Conservation (phyloP, 2,888 invertebrate species). For the Caenorhabditis japonica region DNA sequence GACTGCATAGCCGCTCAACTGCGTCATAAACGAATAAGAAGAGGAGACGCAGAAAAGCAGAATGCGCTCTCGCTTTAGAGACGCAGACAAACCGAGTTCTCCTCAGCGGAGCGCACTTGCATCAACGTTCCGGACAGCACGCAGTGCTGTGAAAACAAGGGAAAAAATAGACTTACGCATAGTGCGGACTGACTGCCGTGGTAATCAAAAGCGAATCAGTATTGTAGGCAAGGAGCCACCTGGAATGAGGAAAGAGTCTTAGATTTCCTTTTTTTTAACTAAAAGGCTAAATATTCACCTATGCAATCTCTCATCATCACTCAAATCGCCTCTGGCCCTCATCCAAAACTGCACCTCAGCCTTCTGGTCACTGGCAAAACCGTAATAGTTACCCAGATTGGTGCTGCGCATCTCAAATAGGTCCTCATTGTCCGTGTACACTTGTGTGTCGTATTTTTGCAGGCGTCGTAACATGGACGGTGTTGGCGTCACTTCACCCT, state of each 20-base stretch:
- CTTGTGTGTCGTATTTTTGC: conserved; percentile 45
- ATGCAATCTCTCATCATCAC: conserved; percentile 53
- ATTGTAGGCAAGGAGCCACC: conserved; percentile 59
- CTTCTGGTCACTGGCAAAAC: conserved; percentile 42
- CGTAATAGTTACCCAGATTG: conserved; percentile 56
- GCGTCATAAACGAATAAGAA: too few species aligned
- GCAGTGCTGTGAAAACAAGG: not conserved
- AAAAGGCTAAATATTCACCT: conserved; percentile 34
- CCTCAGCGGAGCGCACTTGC: too few species aligned
- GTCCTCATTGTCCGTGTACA: conserved; percentile 49
- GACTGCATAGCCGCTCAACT: too few species aligned
- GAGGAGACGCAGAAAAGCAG: too few species aligned
- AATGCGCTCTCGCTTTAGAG: too few species aligned
- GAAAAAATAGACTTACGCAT: conserved; percentile 14
- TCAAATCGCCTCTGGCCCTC: conserved; percentile 55
- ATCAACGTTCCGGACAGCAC: not conserved
- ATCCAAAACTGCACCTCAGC: conserved; percentile 54
- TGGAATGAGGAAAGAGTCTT: conserved; percentile 9
- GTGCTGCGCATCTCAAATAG: conserved; percentile 63
- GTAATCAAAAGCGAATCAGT: conserved; percentile 59
- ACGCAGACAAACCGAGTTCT: too few species aligned
- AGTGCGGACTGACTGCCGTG: conserved; percentile 66
- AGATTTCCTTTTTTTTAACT: too few species aligned
- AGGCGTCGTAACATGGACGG: conserved; percentile 36
- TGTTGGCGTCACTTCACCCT: conserved; percentile 46